These are phyloP conservation scores for Mechanitis messenoides DNA, from an alignment of 2,888 invertebrate species.

Conservation along the genomic window DNA sequence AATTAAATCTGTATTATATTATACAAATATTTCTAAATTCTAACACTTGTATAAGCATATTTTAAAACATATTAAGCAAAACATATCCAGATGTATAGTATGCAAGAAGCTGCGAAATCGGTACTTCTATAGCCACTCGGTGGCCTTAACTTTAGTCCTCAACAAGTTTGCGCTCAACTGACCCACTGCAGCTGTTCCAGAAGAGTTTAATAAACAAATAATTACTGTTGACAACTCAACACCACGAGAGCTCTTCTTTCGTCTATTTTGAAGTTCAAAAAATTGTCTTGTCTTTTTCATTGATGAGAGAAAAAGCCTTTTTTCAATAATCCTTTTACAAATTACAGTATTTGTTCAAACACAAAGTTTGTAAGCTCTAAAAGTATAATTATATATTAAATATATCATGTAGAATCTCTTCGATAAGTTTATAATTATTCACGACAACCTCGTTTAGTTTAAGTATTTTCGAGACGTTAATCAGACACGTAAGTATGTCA, in stretches of 20 bases:
- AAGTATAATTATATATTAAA: no score
- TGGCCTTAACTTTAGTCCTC: conserved; percentile 16
- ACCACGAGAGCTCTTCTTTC: conserved; percentile 8
- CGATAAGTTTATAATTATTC: no score
- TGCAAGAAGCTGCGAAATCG: conserved; percentile 7
- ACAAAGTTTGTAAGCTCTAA: no score
- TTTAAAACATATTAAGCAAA: not conserved
- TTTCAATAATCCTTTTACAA: no score
- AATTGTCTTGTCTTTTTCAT: conserved; percentile 7
- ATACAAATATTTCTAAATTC: no score
- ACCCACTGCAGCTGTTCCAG: conserved; percentile 39
- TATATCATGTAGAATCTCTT: no score
- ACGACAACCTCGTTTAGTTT: no score
- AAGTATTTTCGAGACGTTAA: no score
- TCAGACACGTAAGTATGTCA: no score
- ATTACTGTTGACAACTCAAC: conserved; percentile 35
- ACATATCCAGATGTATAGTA: conserved; percentile 6
- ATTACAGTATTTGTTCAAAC: no score
- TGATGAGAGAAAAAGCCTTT: not conserved
- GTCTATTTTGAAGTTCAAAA: conserved; percentile 8
- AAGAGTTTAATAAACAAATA: conserved; percentile 45
- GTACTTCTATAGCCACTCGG: conserved; percentile 14
- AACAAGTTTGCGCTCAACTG: conserved; percentile 34
- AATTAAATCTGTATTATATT: no score
- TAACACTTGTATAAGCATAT: no score